Evolutionary conservation across 2,888 invertebrate species (phyloP).

Genomic region (Parelbella ahira): DNA sequence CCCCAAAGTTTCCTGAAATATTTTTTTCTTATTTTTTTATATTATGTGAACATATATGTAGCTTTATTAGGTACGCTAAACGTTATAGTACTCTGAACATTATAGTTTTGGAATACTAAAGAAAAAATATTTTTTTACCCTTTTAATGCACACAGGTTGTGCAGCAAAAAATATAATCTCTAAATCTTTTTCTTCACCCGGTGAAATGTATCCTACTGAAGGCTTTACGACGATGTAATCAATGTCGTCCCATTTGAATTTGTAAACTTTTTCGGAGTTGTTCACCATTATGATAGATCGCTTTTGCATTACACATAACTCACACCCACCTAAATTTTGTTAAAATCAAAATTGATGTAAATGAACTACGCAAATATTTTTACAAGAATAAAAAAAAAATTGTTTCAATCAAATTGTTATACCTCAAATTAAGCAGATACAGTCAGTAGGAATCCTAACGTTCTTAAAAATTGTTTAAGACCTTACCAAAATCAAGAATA

Average conservation of each 20-base stretch:
- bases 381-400: neutral
- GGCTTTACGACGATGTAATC: constrained; percentile 58
- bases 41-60: too few relatives aligned
- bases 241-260: constrained; percentile 57
- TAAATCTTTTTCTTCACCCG: constrained; percentile 71
- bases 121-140: constrained; percentile 49
- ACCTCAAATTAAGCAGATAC: too few relatives aligned
- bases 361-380: neutral
- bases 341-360: too few relatives aligned
- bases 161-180: constrained; percentile 61
- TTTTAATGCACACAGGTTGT: constrained; percentile 47
- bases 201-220: constrained; percentile 66
- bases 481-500: constrained; percentile 59
- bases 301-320: constrained; percentile 53
- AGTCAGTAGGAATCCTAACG: too few relatives aligned
- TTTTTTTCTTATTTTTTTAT: too few relatives aligned
- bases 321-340: constrained; percentile 71
- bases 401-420: too few relatives aligned
- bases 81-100: too few relatives aligned
- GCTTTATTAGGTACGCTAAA: too few relatives aligned
- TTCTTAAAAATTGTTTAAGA: too few relatives aligned
- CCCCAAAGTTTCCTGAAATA: constrained; percentile 52
- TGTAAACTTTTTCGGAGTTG: constrained; percentile 71
- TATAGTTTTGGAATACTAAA: too few relatives aligned
- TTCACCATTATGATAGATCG: constrained; percentile 64